Evolutionary conservation across 2,797 vertebrate genomes (phyloP), one percentile per base, ranked within the genome.

Genomic region (Lepidocolaptes lacrymiger): DNA sequence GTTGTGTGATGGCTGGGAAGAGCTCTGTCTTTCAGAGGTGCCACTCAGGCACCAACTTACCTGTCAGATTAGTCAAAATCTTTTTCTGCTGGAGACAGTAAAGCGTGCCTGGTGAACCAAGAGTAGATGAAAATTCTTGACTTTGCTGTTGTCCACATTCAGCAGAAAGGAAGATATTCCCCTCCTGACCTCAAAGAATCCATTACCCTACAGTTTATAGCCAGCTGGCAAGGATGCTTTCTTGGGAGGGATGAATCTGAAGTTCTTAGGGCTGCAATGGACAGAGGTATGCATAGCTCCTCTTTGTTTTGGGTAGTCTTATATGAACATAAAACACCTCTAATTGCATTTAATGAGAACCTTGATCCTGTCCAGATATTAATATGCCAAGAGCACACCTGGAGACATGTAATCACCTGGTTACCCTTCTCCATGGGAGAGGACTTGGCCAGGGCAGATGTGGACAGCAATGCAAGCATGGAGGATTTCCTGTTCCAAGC

Each of bases 251-350:
- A 34, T 24, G 12, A 3, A 13, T 66, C 46, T 46, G 36, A 39
- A 43, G 26, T 6, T 49, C 46, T 64, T 27, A 24, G n/a, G 51
- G 43, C 15, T 73, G 48, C 39, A 27, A 26, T 5, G 17, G n/a
- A 8, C 26, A 6, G 7, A 17, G n/a, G 1, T n/a, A 36, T 0
- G 1, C 1, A 1, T 4, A 68, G 10, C 10, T 76, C 32, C 30
- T 46, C 22, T 32, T 24, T n/a, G 21, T 46, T 51, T 22, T 34
- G 15, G 23, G 6, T 6, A 18, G 2, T 3, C 18, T 67, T 80
- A 64, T 8, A 23, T 26, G 24, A 55, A n/a, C 9, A 30, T 6
- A 80, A 41, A 56, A 2, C 14, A 14, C n/a, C 5, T 36, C 15
- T n/a, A 64, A 62, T 4, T 51, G 13, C 6, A 21, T 58, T 68